Evolutionary conservation across 2,888 invertebrate species (phyloP), one percentile per base, ranked within the genome.

Genomic region (Clanis bilineata): DNA sequence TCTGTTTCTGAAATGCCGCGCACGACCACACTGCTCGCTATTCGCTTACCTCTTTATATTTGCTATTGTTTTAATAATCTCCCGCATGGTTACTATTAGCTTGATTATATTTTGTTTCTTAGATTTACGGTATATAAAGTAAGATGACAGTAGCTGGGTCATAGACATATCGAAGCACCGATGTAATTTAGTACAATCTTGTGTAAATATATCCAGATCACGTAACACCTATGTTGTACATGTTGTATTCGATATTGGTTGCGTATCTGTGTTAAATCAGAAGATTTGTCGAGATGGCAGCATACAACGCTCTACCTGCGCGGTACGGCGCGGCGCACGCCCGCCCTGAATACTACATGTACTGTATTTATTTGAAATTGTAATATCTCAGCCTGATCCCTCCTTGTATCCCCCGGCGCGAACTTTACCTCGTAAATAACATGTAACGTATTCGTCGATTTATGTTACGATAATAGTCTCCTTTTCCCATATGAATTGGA

Each of bases 321-420:
- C n/a, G 32, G 32, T 85, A 88, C 88, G 90, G 88, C 87, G 84
- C 88, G 88, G 89, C 90, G 86, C 89, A 83, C 77, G 85, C 85
- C 82, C 85, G 85, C 78, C 83, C 83, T 91, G 88, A 91, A 92
- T 91, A 90, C 89, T 89, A 90, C 88, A 89, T 91, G 88, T 80
- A 85, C 82, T 84, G 85, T 90, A 89, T 91, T 91, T 90, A 89
- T 90, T 90, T 90, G 86, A 87, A 89, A 88, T 90, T 90, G 89
- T 91, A 89, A 91, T 90, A 89, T 90, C 88, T 86, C 85, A 82
- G 80, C 73, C 79, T 82, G 85, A 89, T 88, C 88, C 88, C 85
- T 80, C 80, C 84, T 88, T 88, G 86, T 88, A 86, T 86, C 82
- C 83, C 85, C 76, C 73, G 80, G 77, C 78, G 80, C 82, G 83